These are phyloP conservation scores for Dioctria linearis DNA, from an alignment of 2,888 invertebrate species.

Conservation along the genomic window DNA sequence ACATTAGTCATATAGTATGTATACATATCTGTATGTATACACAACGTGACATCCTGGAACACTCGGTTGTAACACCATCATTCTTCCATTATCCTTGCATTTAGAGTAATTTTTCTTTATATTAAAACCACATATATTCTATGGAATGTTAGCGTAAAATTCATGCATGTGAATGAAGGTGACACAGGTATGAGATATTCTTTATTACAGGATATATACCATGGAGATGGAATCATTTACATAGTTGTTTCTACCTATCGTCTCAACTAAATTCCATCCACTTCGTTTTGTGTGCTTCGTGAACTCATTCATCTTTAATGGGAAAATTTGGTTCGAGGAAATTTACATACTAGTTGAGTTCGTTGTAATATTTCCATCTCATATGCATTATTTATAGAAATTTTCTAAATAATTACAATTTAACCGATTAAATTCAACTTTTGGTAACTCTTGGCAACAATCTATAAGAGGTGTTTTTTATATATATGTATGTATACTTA, in stretches of 20 bases:
- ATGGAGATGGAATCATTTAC: neutral
- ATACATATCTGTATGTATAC: too few species aligned
- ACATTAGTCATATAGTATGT: too few species aligned
- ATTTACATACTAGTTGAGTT: neutral
- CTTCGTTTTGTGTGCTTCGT: too few species aligned
- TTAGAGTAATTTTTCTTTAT: neutral
- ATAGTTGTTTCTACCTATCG: too few species aligned
- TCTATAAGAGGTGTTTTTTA: too few species aligned
- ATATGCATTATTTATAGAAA: neutral
- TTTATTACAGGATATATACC: neutral
- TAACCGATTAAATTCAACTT: too few species aligned
- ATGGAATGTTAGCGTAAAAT: neutral
- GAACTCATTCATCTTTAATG: neutral
- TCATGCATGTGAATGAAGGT: neutral
- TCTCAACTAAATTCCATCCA: too few species aligned
- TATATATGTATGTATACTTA: too few species aligned
- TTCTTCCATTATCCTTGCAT: neutral
- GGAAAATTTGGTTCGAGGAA: neutral
- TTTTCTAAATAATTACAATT: too few species aligned
- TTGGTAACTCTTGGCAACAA: too few species aligned
- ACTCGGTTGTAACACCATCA: neutral
- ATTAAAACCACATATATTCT: neutral
- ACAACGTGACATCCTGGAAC: too few species aligned
- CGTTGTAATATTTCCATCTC: neutral
- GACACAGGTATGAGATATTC: neutral